Percentiles rank a stretch among this genome's conserved stretches.
These are phyloP conservation scores for Pilophorus perplexus DNA, from an alignment of 2,888 invertebrate species.

Conservation along the genomic window DNA sequence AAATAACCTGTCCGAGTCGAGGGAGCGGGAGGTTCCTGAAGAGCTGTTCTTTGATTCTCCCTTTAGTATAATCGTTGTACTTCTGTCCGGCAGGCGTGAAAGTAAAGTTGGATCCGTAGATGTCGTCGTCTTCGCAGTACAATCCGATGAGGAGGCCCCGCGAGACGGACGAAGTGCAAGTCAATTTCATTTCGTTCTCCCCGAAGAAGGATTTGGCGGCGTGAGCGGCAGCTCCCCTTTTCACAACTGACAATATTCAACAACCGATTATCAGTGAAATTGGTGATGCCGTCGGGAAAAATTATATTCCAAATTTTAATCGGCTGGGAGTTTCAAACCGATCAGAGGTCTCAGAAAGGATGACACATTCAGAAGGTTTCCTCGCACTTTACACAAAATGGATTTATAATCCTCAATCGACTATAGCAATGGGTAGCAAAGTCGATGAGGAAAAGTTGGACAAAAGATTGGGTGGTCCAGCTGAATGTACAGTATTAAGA, in stretches of 20 bases:
- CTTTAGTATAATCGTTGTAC: slow-evolving; percentile 45
- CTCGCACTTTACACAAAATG: too few species aligned
- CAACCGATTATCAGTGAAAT: too few species aligned
- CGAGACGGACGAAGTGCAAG: slow-evolving; percentile 39
- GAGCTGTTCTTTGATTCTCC: slow-evolving; percentile 43
- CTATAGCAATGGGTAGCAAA: too few species aligned
- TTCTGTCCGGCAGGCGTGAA: slow-evolving; percentile 45
- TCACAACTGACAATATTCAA: not conserved
- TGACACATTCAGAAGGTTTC: too few species aligned
- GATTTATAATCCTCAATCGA: too few species aligned
- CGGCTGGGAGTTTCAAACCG: too few species aligned
- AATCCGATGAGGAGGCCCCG: slow-evolving; percentile 46
- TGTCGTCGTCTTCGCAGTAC: slow-evolving; percentile 40
- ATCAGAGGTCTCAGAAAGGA: too few species aligned
- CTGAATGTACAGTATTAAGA: too few species aligned
- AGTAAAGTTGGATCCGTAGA: slow-evolving; percentile 35
- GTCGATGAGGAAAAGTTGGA: too few species aligned
- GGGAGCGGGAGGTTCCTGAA: slow-evolving; percentile 54
- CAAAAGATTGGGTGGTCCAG: too few species aligned
- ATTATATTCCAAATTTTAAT: too few species aligned
- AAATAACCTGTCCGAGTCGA: slow-evolving; percentile 56
- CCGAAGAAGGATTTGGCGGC: not conserved
- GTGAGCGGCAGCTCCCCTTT: slow-evolving; percentile 6
- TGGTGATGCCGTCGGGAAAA: too few species aligned
- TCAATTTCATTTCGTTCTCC: slow-evolving; percentile 28